Base-by-base conservation (phyloP, 2,113 vertebrate genomes). In the Vicugna pacos region DNA sequence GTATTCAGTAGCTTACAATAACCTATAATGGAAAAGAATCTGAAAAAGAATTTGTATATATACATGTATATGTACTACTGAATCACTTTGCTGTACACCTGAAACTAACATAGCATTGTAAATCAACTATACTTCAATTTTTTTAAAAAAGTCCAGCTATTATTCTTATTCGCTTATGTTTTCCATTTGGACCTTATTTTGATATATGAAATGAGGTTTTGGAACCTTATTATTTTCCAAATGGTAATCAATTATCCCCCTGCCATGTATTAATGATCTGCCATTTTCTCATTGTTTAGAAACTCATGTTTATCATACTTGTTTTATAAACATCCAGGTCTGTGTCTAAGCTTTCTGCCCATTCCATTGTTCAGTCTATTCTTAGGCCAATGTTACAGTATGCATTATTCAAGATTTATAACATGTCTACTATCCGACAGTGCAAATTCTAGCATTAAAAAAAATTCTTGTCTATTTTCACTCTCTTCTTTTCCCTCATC, bases 111-210 rank as follows among this genome's bases (percentile, higher is more conserved):
- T 42, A 42, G 38, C 38, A 42, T 5, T 42, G 38, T 42, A 42
- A 42, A 42, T 42, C 38, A 42, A 42, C 38, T 42, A 42, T 42
- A 42, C 38, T 42, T 42, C 38, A 42, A 5, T 42, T 42, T 42
- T 42, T 42, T 42, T 5, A 89, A 96, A 70, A 70, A n/a, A 58
- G 64, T 32, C 6, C 2, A 62, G 19, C 11, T 76, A 46, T 54
- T 22, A 12, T 72, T 83, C 19, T 60, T 94, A 48, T 81, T 85
- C 19, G 1, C 30, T 80, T 88, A 3, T 35, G 26, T 65, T 87
- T 77, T 75, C 17, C 38, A 85, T 79, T 87, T 87, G 30, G 19
- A 92, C 65, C 92, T 85, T 77, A 67, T 69, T 92, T 92, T 83
- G 38, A 67, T 64, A 79, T 62, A 42, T 56, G 19, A 13, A 15